Evolutionary conservation across 2,888 invertebrate genomes (phyloP).

Genomic region (Frankliniella intonsa): DNA sequence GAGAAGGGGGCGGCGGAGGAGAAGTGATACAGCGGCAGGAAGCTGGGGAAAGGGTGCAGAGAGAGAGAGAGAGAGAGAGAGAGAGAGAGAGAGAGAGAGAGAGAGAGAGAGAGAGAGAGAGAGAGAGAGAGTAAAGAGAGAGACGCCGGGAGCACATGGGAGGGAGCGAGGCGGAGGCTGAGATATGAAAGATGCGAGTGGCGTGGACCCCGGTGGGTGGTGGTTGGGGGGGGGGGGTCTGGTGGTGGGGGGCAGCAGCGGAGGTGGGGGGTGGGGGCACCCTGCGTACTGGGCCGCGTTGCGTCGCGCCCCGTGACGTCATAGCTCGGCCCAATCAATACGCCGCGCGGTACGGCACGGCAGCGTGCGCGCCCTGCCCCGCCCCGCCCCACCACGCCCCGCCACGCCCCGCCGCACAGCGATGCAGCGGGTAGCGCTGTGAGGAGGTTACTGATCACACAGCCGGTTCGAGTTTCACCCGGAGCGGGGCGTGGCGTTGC

Average conservation of each 20-base stretch:
- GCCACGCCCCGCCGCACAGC: neutral
- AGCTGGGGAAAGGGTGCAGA: constrained; percentile 33
- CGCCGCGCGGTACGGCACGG: constrained; percentile 2
- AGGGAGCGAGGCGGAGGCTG: constrained; percentile 4
- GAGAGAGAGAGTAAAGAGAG: constrained; percentile 4
- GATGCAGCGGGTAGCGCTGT: neutral
- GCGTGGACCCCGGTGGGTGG: constrained; percentile 32
- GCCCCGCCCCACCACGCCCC: neutral
- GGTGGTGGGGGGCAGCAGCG: constrained; percentile 8
- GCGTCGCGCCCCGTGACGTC: constrained; percentile 28
- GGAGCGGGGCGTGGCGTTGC: too few relatives aligned
- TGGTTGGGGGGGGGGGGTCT: constrained; percentile 28
- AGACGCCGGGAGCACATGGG: neutral
- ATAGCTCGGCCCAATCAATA: constrained; percentile 26
- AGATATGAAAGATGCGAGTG: constrained; percentile 35
- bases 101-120: constrained; percentile 9
- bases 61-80: constrained; percentile 33
- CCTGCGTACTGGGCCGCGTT: constrained; percentile 30
- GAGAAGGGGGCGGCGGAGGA: neutral
- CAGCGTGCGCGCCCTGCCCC: neutral
- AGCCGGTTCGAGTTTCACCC: neutral
- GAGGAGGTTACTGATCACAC: constrained; percentile 1
- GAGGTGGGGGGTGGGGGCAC: constrained; percentile 9
- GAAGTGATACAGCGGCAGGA: constrained; percentile 32
- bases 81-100: neutral